Conservation (phyloP, 2,888 invertebrate species). For the Cerastis leucographa region DNA sequence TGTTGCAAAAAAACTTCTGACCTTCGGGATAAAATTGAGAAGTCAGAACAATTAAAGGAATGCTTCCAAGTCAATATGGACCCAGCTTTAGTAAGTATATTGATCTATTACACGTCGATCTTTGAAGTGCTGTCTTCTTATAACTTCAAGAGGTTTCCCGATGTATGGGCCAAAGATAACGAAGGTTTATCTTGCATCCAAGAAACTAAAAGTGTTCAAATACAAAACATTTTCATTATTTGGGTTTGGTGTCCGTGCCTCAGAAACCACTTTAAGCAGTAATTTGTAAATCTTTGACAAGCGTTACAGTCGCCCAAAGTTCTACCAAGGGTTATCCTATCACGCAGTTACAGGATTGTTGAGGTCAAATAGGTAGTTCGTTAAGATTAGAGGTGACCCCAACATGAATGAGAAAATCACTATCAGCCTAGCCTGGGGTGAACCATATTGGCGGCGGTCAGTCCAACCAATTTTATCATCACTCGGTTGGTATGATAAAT, state of each 20-base stretch:
- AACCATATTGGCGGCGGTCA: not conserved
- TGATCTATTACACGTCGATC: too few relatives aligned
- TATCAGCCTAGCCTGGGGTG: not conserved
- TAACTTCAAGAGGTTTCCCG: not conserved
- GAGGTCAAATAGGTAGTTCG: not conserved
- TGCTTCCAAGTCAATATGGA: constrained; percentile 24
- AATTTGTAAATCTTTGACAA: not conserved
- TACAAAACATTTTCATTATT: too few relatives aligned
- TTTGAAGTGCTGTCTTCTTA: not conserved
- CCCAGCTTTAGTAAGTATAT: constrained; percentile 42
- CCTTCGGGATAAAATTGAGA: not conserved
- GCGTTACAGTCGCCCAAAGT: not conserved
- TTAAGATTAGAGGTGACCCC: too few relatives aligned
- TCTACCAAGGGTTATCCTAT: not conserved
- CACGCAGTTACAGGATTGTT: not conserved
- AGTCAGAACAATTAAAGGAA: not conserved
- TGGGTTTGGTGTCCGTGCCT: not conserved
- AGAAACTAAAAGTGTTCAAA: not conserved
- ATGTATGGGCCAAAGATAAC: not conserved
- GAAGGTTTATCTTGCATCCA: not conserved
- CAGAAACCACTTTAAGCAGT: not conserved
- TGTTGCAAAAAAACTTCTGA: constrained; percentile 35
- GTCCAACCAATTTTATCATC: not conserved
- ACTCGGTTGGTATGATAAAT: not conserved
- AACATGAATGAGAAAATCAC: not conserved